Conservation (phyloP, 2,797 vertebrate genomes). For the Emydoidea blandingii region DNA sequence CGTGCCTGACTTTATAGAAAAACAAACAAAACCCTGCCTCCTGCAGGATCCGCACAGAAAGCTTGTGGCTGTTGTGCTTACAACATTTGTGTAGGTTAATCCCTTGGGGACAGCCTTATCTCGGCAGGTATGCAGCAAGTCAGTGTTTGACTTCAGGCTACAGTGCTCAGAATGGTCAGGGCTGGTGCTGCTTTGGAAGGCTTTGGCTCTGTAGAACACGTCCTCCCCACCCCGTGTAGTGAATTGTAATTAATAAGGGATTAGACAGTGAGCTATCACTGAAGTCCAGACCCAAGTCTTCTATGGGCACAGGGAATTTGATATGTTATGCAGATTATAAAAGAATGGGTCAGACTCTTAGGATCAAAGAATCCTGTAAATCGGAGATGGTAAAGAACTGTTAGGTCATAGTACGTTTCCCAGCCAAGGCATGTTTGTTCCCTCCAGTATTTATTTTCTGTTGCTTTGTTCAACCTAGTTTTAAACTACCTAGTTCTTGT, state of each 20-base stretch:
- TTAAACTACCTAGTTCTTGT: background rate
- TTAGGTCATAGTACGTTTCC: background rate
- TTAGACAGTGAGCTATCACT: background rate
- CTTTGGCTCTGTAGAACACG: background rate
- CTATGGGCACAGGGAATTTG: background rate
- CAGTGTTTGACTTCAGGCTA: background rate
- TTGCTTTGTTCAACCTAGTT: background rate
- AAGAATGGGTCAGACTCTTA: background rate
- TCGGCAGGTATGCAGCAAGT: background rate
- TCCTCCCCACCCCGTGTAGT: background rate
- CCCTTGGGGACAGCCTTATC: background rate
- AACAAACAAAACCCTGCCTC: background rate
- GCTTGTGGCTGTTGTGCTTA: background rate
- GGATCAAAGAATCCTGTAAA: background rate
- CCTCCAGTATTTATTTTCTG: background rate
- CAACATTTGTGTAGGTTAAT: background rate
- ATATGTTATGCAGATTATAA: fast-evolving
- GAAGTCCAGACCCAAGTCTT: fast-evolving
- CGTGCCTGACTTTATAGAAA: background rate
- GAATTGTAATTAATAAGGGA: fast-evolving
- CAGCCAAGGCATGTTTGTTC: background rate
- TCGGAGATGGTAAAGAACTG: background rate
- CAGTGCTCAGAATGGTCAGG: background rate
- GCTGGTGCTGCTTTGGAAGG: background rate
- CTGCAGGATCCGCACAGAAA: background rate